phyloP scores from a whole-genome alignment of 2,888 invertebrate species.

The Drosophila pseudotalamancana region DNA sequence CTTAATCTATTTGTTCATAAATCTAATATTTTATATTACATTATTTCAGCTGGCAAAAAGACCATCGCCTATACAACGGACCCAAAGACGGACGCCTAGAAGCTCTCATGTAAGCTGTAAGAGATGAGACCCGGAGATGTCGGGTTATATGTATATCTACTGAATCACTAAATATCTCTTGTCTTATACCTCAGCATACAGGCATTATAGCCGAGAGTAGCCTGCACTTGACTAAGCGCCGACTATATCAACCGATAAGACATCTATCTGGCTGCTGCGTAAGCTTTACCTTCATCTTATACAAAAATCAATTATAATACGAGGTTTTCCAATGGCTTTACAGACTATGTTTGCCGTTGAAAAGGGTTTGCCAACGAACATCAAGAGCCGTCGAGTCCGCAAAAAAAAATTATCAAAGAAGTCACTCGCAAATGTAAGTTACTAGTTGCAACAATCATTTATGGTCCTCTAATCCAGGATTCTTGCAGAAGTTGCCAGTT shows the following conservation, averaged over 20 bases:
- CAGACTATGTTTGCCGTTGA: background rate
- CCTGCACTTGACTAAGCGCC: background rate
- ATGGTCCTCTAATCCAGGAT: too few relatives aligned
- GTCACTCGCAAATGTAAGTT: too few relatives aligned
- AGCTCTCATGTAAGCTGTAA: background rate
- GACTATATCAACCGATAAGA: background rate
- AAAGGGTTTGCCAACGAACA: background rate
- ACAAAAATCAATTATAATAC: background rate
- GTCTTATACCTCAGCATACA: background rate
- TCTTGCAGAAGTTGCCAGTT: background rate
- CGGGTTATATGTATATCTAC: too few relatives aligned
- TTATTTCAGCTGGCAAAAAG: background rate
- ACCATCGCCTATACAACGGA: background rate
- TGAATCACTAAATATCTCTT: background rate
- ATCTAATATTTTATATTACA: too few relatives aligned
- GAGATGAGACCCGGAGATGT: too few relatives aligned
- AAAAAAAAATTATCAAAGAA: background rate
- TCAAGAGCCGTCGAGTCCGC: background rate
- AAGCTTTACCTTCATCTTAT: background rate
- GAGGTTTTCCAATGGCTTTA: background rate
- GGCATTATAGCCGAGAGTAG: background rate
- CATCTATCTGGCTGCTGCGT: constrained; percentile 1
- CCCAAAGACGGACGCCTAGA: background rate
- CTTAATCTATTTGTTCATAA: background rate
- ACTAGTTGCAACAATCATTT: too few relatives aligned